Percentiles rank a stretch among this genome's conserved stretches.
Conservation (phyloP, 1,140 invertebrate species). For the Triops longicaudatus region DNA sequence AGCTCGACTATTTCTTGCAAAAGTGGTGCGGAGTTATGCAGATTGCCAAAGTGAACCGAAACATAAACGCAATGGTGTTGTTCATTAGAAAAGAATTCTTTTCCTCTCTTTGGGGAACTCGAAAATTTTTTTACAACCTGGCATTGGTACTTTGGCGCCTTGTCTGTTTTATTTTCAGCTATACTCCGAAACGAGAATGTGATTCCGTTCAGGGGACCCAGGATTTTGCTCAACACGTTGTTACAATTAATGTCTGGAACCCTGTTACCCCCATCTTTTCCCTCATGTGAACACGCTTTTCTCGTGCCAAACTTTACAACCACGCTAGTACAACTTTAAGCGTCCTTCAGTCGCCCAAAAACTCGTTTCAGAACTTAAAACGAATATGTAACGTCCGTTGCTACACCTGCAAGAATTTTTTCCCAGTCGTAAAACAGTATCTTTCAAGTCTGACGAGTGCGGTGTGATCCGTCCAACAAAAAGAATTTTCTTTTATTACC, state of each 20-base stretch:
- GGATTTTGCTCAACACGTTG: not conserved
- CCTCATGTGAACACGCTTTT: not conserved
- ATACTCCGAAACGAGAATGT: not conserved
- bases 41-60: not conserved
- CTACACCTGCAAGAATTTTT: no score
- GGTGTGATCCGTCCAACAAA: no score
- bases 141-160: not conserved
- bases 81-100: slow-evolving; percentile 16
- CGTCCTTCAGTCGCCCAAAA: not conserved
- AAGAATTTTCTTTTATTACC: no score
- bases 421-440: no score
- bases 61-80: not conserved
- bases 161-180: not conserved
- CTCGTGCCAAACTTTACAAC: not conserved
- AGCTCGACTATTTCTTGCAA: not conserved
- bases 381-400: no score
- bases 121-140: not conserved
- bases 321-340: not conserved
- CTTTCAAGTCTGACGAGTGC: no score
- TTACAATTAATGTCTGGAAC: slow-evolving; percentile 13
- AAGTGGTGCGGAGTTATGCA: not conserved
- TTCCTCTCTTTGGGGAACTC: not conserved
- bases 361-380: not conserved
- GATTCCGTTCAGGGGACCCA: not conserved
- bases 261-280: not conserved